These are phyloP conservation scores for Phymastichus coffea DNA, from an alignment of 1,140 invertebrate species.

Conservation along the genomic window DNA sequence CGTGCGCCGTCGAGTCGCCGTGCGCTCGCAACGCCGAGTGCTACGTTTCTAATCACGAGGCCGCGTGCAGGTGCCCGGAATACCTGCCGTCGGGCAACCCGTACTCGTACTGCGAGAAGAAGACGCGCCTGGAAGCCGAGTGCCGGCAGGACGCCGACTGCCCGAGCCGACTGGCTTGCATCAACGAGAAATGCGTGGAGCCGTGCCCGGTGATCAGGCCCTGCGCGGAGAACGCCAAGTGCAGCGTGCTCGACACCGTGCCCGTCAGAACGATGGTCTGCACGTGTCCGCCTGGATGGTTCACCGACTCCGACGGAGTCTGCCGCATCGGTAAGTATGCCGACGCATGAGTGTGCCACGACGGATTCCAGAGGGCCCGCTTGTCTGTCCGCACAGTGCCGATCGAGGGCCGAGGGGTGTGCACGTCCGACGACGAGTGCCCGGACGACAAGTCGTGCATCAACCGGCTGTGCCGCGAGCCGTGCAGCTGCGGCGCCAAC, in stretches of 20 bases:
- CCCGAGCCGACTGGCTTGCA: slow-evolving; percentile 76
- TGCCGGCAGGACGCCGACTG: slow-evolving; percentile 79
- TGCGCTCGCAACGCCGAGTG: slow-evolving; percentile 82
- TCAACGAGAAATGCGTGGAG: slow-evolving; percentile 75
- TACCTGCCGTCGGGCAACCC: slow-evolving; percentile 75
- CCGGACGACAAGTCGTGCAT: slow-evolving; percentile 75
- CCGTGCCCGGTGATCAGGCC: slow-evolving; percentile 74
- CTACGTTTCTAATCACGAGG: slow-evolving; percentile 72
- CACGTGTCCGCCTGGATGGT: slow-evolving; percentile 79
- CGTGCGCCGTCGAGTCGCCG: slow-evolving; percentile 67
- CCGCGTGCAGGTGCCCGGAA: slow-evolving; percentile 75
- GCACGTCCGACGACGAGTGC: slow-evolving; percentile 77
- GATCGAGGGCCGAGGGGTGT: no score
- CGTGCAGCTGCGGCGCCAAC: slow-evolving; percentile 84
- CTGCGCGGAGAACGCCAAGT: slow-evolving; percentile 69
- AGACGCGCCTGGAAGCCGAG: slow-evolving; percentile 63
- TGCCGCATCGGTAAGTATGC: slow-evolving; percentile 63
- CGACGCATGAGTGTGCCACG: no score
- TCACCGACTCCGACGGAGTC: slow-evolving; percentile 73
- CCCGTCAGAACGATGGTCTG: slow-evolving; percentile 83
- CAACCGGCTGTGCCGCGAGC: slow-evolving; percentile 80
- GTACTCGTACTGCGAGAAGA: slow-evolving; percentile 70
- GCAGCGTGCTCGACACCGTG: slow-evolving; percentile 76
- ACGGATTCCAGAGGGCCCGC: no score
- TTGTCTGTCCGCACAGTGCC: no score